These are phyloP conservation scores for Stenolophus ochropezus DNA, from an alignment of 2,888 invertebrate genomes.

Conservation along the genomic window DNA sequence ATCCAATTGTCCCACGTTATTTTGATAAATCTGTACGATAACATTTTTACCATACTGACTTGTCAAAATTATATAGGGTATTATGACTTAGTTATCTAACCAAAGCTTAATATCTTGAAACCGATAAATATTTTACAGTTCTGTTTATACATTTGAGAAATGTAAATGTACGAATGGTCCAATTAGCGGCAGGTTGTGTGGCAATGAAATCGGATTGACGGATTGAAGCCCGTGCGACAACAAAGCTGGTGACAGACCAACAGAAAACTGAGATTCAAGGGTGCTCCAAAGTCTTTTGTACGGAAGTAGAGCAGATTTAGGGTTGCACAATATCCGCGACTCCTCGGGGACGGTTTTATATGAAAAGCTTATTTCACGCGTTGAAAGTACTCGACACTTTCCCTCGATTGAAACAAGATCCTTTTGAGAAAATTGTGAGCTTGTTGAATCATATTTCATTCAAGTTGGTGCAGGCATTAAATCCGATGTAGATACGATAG, in stretches of 20 bases:
- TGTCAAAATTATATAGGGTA: too few relatives aligned
- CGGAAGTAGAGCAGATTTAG: constrained; percentile 25
- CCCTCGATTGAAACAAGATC: constrained; percentile 41
- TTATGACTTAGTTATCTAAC: too few relatives aligned
- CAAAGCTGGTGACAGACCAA: constrained; percentile 21
- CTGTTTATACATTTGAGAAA: too few relatives aligned
- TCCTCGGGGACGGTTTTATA: constrained; percentile 45
- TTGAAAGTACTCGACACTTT: constrained; percentile 43
- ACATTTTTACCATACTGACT: too few relatives aligned
- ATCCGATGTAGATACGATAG: background rate
- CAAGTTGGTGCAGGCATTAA: background rate
- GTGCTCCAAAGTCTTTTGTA: constrained; percentile 30
- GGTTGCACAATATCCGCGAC: constrained; percentile 31
- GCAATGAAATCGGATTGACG: constrained; percentile 9
- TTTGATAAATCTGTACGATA: too few relatives aligned
- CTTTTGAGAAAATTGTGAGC: constrained; percentile 13
- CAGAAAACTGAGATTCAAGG: constrained; percentile 15
- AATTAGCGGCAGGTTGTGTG: too few relatives aligned
- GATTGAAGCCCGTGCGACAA: background rate
- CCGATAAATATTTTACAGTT: too few relatives aligned
- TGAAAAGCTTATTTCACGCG: constrained; percentile 41
- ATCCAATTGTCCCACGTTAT: too few relatives aligned
- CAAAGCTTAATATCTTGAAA: too few relatives aligned
- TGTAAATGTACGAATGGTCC: too few relatives aligned
- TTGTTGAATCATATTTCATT: constrained; percentile 33